Base-by-base conservation (phyloP, 2,113 vertebrate genomes). In the Chaetura pelagica region DNA sequence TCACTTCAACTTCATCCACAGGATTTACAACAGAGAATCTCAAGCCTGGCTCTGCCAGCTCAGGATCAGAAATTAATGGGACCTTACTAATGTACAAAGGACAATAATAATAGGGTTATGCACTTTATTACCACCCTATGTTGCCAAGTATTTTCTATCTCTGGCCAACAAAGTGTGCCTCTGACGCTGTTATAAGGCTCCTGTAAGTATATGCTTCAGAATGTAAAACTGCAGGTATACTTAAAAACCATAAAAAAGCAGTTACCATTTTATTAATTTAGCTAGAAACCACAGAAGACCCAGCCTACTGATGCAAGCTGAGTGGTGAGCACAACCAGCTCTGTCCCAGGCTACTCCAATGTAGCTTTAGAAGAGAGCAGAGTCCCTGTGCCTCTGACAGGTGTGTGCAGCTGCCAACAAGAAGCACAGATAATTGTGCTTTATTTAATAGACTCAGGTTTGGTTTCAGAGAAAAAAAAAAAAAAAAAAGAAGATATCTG, bases 41-140 rank as follows among this genome's bases (percentile, higher is more conserved):
- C 46, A 0, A 57, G 69, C 21, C 29, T 3, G 42, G 62, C 35
- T 32, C 69, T 69, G 69, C 49, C 57, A 29, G 63, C 22, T 17
- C 5, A 0, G 15, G 30, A 20, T 9, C 6, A 6, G 32, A 35
- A 49, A 23, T 1, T 7, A 62, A 27, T 3, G 0, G 26, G n/a
- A 35, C 55, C 30, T 30, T 29, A 2, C 32, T 17, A 10, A 57
- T 17, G 8, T 3, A 15, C 17, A 23, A 40, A 32, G n/a, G 30
- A 54, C 38, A 73, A 67, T 5, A 61, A 4, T 22, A 29, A 22
- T 1, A 5, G 29, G 40, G 15, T 21, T 55, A 30, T 4, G 23
- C 15, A 5, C 29, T 32, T 61, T 12, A 32, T 38, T 13, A 48
- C 16, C 61, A 27, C 12, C 48, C 29, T 34, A 27, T 4, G 1